Evolutionary conservation across 2,113 vertebrate genomes (phyloP).

Genomic region (Chloroceryle aenea): DNA sequence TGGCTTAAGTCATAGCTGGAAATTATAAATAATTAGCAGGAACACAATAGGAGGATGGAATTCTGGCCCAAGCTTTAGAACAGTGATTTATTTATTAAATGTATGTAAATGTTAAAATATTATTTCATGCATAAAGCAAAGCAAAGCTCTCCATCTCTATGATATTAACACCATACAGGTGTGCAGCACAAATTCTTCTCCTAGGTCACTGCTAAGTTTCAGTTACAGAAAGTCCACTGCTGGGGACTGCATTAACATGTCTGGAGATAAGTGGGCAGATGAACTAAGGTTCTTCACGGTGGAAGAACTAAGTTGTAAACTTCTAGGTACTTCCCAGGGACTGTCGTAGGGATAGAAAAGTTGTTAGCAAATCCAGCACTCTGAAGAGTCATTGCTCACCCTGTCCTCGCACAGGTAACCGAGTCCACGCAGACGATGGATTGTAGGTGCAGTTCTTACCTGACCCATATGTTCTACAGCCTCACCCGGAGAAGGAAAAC

Average conservation of each 20-base stretch:
- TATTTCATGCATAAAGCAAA: background rate
- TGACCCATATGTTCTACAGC: background rate
- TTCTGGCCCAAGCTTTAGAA: background rate
- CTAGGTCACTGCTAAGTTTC: background rate
- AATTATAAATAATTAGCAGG: background rate
- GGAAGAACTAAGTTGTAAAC: background rate
- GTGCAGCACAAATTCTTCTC: background rate
- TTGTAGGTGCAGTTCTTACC: background rate
- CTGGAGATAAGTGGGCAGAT: background rate
- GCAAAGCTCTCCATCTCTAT: background rate
- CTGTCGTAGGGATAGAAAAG: background rate
- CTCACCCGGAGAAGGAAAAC: background rate
- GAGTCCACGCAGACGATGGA: rapidly evolving
- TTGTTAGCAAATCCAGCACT: background rate
- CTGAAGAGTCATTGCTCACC: background rate
- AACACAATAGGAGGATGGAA: background rate
- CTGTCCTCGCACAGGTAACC: background rate
- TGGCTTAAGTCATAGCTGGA: background rate
- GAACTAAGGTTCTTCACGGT: background rate
- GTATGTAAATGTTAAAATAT: background rate
- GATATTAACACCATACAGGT: background rate
- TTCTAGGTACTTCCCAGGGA: background rate
- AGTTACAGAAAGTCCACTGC: background rate
- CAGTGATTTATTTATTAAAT: background rate
- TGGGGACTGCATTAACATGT: background rate